Percentiles rank a stretch among this genome's conserved stretches.
These are phyloP conservation scores for Parthenolecanium corni DNA, from an alignment of 2,888 invertebrate species.

Conservation along the genomic window DNA sequence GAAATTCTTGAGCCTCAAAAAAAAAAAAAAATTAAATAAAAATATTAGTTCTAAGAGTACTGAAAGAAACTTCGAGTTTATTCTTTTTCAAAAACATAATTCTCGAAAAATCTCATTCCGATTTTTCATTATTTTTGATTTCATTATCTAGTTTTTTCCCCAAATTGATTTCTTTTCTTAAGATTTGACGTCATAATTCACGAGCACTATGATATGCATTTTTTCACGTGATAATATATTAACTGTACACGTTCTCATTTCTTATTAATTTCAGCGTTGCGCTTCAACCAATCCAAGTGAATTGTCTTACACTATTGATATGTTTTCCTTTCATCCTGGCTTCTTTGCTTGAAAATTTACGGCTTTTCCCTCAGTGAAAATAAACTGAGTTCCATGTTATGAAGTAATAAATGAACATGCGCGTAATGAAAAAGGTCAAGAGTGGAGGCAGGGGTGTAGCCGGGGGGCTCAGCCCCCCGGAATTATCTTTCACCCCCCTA, in stretches of 20 bases:
- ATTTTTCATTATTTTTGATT: not conserved
- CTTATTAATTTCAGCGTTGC: too few species aligned
- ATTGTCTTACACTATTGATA: too few species aligned
- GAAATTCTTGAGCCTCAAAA: not conserved
- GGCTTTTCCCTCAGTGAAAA: too few species aligned
- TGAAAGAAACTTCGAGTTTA: not conserved
- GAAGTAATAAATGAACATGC: too few species aligned
- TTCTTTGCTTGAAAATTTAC: too few species aligned
- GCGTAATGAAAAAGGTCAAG: too few species aligned
- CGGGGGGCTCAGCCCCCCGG: too few species aligned
- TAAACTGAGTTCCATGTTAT: too few species aligned
- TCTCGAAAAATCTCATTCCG: not conserved
- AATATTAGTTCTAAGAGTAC: not conserved
- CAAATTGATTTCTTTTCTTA: not conserved
- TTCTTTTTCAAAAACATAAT: not conserved
- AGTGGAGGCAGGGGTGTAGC: too few species aligned
- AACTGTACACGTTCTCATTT: not conserved
- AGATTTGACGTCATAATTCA: not conserved
- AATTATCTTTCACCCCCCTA: too few species aligned
- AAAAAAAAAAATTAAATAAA: not conserved
- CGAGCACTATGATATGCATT: not conserved
- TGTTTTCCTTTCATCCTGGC: too few species aligned
- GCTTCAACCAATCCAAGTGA: too few species aligned
- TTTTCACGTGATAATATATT: not conserved
- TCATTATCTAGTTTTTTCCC: not conserved